Evolutionary conservation across 2,113 vertebrate species (phyloP).

Genomic region (Kryptolebias marmoratus): DNA sequence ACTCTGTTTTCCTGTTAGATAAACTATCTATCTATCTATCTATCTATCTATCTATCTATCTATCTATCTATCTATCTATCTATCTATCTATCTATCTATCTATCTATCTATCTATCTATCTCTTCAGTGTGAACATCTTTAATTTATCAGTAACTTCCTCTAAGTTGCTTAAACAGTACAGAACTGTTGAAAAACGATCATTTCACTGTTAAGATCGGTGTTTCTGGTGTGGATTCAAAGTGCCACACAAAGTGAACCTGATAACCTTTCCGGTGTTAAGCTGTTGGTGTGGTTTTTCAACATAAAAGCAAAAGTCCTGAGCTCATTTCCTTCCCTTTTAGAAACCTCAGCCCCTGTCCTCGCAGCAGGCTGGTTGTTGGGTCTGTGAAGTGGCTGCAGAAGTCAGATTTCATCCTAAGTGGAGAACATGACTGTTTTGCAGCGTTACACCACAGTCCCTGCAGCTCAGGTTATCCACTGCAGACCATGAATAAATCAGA

Average conservation of each 20-base stretch:
- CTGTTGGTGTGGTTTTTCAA: not conserved
- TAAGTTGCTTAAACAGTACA: too few relatives aligned
- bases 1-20: not conserved
- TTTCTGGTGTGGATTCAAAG: not conserved
- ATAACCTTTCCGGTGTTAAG: not conserved
- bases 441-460: slow-evolving; percentile 16
- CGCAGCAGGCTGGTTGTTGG: not conserved
- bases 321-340: too few relatives aligned
- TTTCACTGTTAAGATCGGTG: too few relatives aligned
- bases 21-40: slow-evolving; percentile 22
- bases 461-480: slow-evolving; percentile 18
- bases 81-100: slow-evolving; percentile 22
- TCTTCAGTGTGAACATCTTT: too few relatives aligned
- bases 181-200: too few relatives aligned
- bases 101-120: slow-evolving; percentile 9
- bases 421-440: not conserved
- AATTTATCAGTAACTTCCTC: too few relatives aligned
- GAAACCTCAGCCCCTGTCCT: not conserved
- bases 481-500: slow-evolving; percentile 59
- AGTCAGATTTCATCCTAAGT: slow-evolving; percentile 14
- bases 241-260: not conserved
- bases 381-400: slow-evolving; percentile 5
- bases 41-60: slow-evolving; percentile 23
- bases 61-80: slow-evolving; percentile 36
- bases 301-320: too few relatives aligned